phyloP scores from a whole-genome alignment of 2,888 invertebrate genomes.

The Temnothorax unifasciatus region DNA sequence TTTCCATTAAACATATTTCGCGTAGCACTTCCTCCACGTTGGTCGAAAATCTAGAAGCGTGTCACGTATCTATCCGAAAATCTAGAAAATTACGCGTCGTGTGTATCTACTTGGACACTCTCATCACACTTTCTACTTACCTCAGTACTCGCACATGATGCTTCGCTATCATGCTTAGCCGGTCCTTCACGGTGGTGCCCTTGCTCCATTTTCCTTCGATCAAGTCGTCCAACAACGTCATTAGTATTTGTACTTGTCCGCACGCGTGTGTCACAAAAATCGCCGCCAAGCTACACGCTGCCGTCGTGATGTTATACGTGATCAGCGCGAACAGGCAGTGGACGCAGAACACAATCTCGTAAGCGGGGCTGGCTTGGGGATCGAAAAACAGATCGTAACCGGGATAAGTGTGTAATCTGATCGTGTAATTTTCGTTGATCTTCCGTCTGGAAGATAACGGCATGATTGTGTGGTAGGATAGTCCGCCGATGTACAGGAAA shows the following conservation, averaged over 20 bases:
- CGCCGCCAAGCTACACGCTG: constrained; percentile 71
- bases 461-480: constrained; percentile 62
- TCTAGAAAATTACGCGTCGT: neutral
- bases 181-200: neutral
- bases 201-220: neutral
- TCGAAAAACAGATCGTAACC: constrained; percentile 65
- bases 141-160: constrained; percentile 68
- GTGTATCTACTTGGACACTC: neutral
- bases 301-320: constrained; percentile 65
- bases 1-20: constrained; percentile 79
- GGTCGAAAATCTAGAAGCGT: constrained; percentile 55
- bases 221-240: constrained; percentile 46
- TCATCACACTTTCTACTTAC: constrained; percentile 49
- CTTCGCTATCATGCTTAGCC: constrained; percentile 60
- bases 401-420: constrained; percentile 70
- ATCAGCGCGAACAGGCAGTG: constrained; percentile 67
- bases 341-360: constrained; percentile 72
- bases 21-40: constrained; percentile 70
- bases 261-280: constrained; percentile 74
- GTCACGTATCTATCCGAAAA: neutral
- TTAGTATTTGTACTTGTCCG: constrained; percentile 72
- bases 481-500: constrained; percentile 65
- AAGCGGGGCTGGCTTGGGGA: constrained; percentile 67
- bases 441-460: constrained; percentile 43
- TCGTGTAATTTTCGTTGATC: constrained; percentile 63